These are phyloP conservation scores for Volucella inanis DNA, from an alignment of 2,888 invertebrate species.

Conservation along the genomic window DNA sequence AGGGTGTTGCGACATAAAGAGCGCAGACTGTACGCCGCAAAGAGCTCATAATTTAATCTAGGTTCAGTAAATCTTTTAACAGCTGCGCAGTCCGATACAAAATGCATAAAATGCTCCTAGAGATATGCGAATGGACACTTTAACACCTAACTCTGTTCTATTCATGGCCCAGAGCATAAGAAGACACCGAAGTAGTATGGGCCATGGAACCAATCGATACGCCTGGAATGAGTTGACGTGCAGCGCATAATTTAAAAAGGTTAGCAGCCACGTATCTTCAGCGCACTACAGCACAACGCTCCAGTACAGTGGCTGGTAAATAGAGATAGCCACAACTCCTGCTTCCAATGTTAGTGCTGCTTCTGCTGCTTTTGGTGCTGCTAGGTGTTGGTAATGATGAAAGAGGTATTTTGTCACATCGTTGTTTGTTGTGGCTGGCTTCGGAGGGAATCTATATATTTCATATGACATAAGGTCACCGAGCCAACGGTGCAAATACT, in stretches of 20 bases:
- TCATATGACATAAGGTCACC: slow-evolving; percentile 71
- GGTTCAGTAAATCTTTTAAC: slow-evolving; percentile 52
- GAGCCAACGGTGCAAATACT: slow-evolving; percentile 59
- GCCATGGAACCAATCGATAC: slow-evolving; percentile 59
- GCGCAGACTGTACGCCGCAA: slow-evolving; percentile 59
- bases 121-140: slow-evolving; percentile 67
- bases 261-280: slow-evolving; percentile 68
- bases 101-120: slow-evolving; percentile 62
- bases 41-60: slow-evolving; percentile 72
- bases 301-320: slow-evolving; percentile 45
- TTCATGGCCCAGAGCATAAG: slow-evolving; percentile 48
- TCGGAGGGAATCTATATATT: slow-evolving; percentile 66
- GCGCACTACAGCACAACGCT: neutral
- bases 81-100: slow-evolving; percentile 45
- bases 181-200: slow-evolving; percentile 53
- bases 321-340: slow-evolving; percentile 41
- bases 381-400: slow-evolving; percentile 72
- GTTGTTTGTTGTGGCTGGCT: slow-evolving; percentile 64
- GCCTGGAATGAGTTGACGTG: slow-evolving; percentile 67
- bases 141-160: slow-evolving; percentile 58
- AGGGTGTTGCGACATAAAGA: slow-evolving; percentile 58
- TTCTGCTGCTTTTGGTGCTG: slow-evolving; percentile 5
- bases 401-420: slow-evolving; percentile 73
- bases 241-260: slow-evolving; percentile 67
- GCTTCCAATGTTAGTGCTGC: slow-evolving; percentile 7